phyloP scores from a whole-genome alignment of 2,888 invertebrate genomes.

The Xylocampa areola region DNA sequence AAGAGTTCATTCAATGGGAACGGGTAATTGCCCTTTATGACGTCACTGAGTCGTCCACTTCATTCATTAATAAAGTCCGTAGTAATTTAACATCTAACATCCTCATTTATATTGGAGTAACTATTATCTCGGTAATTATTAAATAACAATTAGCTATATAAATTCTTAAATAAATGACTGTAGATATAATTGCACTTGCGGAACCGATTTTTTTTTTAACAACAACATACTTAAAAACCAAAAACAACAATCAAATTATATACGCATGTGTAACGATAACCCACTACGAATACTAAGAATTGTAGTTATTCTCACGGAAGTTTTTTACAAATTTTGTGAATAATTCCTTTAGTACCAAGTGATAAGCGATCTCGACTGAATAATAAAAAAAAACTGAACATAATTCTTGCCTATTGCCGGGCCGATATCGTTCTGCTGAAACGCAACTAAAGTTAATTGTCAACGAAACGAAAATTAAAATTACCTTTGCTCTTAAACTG shows the following conservation, averaged over 20 bases:
- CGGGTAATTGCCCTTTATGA: conserved; percentile 34
- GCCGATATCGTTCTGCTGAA: too few relatives aligned
- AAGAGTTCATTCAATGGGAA: conserved; percentile 28
- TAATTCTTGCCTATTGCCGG: too few relatives aligned
- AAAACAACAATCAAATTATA: conserved; percentile 30
- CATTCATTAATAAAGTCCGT: conserved; percentile 28
- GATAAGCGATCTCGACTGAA: not conserved
- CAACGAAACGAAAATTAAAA: too few relatives aligned
- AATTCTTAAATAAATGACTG: not conserved
- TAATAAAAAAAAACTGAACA: not conserved
- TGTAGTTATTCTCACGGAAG: conserved; percentile 7
- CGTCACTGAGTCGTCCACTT: conserved; percentile 14
- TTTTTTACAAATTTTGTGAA: conserved; percentile 3
- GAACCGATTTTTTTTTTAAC: conserved; percentile 3
- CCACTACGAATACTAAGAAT: not conserved
- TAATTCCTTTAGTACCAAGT: conserved; percentile 5
- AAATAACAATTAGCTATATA: conserved; percentile 2
- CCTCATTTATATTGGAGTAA: conserved; percentile 5
- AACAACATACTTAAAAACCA: conserved; percentile 28
- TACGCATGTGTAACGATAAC: conserved; percentile 14
- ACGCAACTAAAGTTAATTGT: too few relatives aligned
- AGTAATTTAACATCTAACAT: conserved; percentile 12
- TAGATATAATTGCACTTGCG: conserved; percentile 1
- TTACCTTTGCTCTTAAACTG: conserved; percentile 19
- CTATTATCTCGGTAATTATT: not conserved